A percentile compares a stretch with the other conserved stretches of the same genome.
phyloP scores from a whole-genome alignment of 2,797 vertebrate genomes.

The Tapirus indicus region DNA sequence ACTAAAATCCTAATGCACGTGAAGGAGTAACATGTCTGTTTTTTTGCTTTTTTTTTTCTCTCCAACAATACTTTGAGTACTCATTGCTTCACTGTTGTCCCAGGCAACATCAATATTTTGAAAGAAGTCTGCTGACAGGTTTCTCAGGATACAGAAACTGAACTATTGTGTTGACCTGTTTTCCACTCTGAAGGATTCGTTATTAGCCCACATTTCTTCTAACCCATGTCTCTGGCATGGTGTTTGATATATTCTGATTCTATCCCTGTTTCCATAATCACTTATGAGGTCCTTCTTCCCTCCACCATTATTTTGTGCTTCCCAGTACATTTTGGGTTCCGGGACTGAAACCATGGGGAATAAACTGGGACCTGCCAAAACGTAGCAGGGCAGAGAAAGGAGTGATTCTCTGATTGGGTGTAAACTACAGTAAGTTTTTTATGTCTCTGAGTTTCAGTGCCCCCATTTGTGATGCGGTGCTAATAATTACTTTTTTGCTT shows the following conservation, averaged over 20 bases:
- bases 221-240: fast-evolving
- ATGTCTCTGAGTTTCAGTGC: neutral
- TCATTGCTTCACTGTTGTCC: neutral
- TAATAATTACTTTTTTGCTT: neutral
- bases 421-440: neutral
- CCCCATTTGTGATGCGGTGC: neutral
- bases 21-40: neutral
- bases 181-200: neutral
- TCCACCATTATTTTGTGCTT: neutral
- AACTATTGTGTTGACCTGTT: neutral
- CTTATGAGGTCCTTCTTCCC: neutral
- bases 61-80: neutral
- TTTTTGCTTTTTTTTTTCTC: neutral
- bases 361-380: neutral
- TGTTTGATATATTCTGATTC: neutral
- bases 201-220: neutral
- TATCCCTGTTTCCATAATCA: neutral
- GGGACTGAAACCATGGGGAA: neutral
- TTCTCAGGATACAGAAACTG: neutral
- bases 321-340: neutral
- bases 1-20: neutral
- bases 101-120: neutral
- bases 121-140: neutral
- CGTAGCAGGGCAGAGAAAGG: neutral
- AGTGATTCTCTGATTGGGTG: neutral